Evolutionary conservation across 1,140 invertebrate species (phyloP).

Genomic region (Catajapyx aquilonaris): DNA sequence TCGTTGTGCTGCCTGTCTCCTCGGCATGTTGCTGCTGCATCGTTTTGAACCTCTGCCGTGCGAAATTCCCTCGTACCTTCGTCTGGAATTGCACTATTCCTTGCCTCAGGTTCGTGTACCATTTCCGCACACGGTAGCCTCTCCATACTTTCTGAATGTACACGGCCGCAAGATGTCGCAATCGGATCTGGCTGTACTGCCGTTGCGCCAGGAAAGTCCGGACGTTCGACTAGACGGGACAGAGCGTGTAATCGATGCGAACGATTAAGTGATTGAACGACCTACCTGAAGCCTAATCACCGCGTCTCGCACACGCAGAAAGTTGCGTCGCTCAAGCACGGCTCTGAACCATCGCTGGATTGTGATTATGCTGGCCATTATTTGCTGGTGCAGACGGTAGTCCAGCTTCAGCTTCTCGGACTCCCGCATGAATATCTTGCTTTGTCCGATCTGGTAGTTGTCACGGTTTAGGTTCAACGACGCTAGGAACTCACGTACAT

Average conservation of each 20-base stretch:
- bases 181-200: slow-evolving; percentile 16
- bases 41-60: slow-evolving; percentile 27
- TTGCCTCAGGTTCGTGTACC: slow-evolving; percentile 37
- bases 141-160: slow-evolving; percentile 59
- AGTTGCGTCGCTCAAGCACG: slow-evolving; percentile 51
- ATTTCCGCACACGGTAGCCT: slow-evolving; percentile 35
- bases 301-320: slow-evolving; percentile 46
- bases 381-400: slow-evolving; percentile 75
- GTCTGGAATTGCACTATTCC: slow-evolving; percentile 48
- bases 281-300: slow-evolving; percentile 49
- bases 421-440: slow-evolving; percentile 82
- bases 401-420: slow-evolving; percentile 86
- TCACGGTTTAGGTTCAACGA: slow-evolving; percentile 60
- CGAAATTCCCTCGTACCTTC: slow-evolving; percentile 35
- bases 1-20: slow-evolving; percentile 4
- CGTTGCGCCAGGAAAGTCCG: slow-evolving; percentile 32
- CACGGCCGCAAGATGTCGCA: slow-evolving; percentile 35
- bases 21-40: slow-evolving; percentile 15
- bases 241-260: slow-evolving; percentile 4
- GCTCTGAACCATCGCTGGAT: slow-evolving; percentile 84
- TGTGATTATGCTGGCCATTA: slow-evolving; percentile 73
- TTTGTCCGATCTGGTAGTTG: slow-evolving; percentile 77
- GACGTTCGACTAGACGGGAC: slow-evolving; percentile 31
- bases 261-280: slow-evolving; percentile 2
- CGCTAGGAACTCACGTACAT: slow-evolving; percentile 57